A percentile compares a stretch with the other conserved stretches of the same genome.
Evolutionary conservation across 1,140 invertebrate genomes (phyloP).

Genomic region (Chrysoperla carnea): DNA sequence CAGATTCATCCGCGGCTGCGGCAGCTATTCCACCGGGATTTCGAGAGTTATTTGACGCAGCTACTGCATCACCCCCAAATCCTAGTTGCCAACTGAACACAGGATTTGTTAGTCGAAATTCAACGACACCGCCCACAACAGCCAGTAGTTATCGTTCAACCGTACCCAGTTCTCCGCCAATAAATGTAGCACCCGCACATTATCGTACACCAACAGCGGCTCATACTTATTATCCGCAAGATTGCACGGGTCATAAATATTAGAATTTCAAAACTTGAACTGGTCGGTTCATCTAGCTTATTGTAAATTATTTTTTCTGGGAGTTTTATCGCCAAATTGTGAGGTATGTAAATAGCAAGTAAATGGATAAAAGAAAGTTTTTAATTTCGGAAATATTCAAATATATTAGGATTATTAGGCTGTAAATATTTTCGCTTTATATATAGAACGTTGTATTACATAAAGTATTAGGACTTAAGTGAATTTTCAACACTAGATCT

Average conservation of each 20-base stretch:
- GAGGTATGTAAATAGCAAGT: too few species aligned
- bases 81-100: slow-evolving; percentile 5
- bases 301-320: too few species aligned
- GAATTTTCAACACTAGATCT: too few species aligned
- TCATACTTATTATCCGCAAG: neutral
- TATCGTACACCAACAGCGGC: neutral
- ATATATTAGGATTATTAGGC: too few species aligned
- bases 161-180: neutral
- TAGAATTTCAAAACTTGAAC: neutral
- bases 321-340: too few species aligned
- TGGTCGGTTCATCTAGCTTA: too few species aligned
- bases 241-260: neutral
- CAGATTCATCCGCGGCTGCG: slow-evolving; percentile 29
- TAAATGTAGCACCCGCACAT: neutral
- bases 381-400: too few species aligned
- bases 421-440: too few species aligned
- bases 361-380: too few species aligned
- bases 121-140: slow-evolving; percentile 24
- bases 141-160: slow-evolving; percentile 9
- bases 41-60: slow-evolving; percentile 22
- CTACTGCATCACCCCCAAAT: slow-evolving; percentile 20
- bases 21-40: slow-evolving; percentile 17
- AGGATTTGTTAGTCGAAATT: slow-evolving; percentile 7
- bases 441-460: too few species aligned
- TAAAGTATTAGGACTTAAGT: too few species aligned